Percentiles rank a stretch among this genome's conserved stretches.
Evolutionary conservation across 1,140 invertebrate species (phyloP).

Genomic region (Drosophila arawakana): DNA sequence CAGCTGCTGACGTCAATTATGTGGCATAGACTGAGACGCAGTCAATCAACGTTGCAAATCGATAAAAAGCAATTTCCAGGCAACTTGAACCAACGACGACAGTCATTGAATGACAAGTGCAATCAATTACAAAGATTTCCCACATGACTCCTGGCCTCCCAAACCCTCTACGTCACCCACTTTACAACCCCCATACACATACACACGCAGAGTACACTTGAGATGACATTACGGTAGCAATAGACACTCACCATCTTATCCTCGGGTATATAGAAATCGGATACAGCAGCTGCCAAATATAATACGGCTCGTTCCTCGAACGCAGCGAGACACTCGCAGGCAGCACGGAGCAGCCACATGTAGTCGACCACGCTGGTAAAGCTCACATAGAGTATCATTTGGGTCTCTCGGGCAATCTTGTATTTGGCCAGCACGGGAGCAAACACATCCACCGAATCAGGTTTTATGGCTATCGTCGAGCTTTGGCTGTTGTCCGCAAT

Average conservation of each 20-base stretch:
- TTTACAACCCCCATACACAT: neutral
- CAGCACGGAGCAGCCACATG: constrained; percentile 94
- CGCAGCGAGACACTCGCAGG: constrained; percentile 90
- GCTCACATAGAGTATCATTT: constrained; percentile 89
- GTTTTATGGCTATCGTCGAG: constrained; percentile 88
- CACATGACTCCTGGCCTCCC: constrained; percentile 44
- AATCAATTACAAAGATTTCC: constrained; percentile 81
- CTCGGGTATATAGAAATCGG: constrained; percentile 98
- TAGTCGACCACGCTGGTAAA: constrained; percentile 97
- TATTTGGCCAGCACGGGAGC: constrained; percentile 90
- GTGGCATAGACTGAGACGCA: constrained; percentile 48
- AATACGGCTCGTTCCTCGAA: constrained; percentile 90
- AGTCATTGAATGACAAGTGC: constrained; percentile 66
- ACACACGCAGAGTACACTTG: neutral
- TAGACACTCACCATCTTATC: constrained; percentile 92
- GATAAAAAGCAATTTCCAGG: constrained; percentile 78
- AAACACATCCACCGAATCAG: constrained; percentile 89
- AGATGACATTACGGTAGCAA: neutral
- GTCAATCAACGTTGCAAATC: constrained; percentile 70
- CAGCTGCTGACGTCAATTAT: constrained; percentile 64
- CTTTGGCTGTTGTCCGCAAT: constrained; percentile 86
- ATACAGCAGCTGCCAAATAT: constrained; percentile 98
- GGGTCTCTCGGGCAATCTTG: constrained; percentile 87
- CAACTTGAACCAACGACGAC: constrained; percentile 48
- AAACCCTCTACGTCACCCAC: no score